Evolutionary conservation across 2,797 vertebrate genomes (phyloP), one percentile per base, ranked within the genome.

Genomic region (Mormyrops boulengeri): DNA sequence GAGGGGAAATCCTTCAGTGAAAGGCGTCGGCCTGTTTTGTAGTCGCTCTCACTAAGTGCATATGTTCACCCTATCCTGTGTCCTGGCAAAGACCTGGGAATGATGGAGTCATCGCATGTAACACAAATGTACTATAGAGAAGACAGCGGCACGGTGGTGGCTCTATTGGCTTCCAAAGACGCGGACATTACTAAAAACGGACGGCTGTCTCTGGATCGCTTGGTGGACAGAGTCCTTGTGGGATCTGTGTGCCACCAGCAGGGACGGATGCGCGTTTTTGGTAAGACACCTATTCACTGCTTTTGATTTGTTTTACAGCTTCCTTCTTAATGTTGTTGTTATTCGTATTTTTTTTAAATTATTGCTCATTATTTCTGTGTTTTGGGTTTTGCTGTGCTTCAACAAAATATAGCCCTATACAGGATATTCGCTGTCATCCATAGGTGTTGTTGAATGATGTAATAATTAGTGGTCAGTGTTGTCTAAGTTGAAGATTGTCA

Each of bases 181-280:
- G 92, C 94, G 94, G 97, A 96, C 89, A 93, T 94, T 62, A 5
- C 93, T 2, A 93, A 88, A 92, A 93, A 96, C 34, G 95, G 96
- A 92, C 92, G 91, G 91, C 93, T 93, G 92, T 95, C 91, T 92
- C 93, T 92, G 94, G 97, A 96, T 0, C 95, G 94, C 26, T 91
- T 96, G 92, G 73, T 98, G 95, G 97, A 98, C 90, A 95, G 96
- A 89, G 96, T 99, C 94, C 95, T 99, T 88, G 93, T 94, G 93
- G 98, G 98, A 93, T 95, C 96, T 0, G 96, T 98, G 89, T 97
- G 97, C 92, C 98, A 98, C 94, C 97, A 97, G 85, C 98, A 99
- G 94, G 97, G 98, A 89, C 98, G 98, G 98, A 93, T 98, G 88
- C 96, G 97, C 1, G 97, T 99, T 62, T 96, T 97, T 92, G 98